These are phyloP conservation scores for Chirona hameri DNA, from an alignment of 2,888 invertebrate species.

Conservation along the genomic window DNA sequence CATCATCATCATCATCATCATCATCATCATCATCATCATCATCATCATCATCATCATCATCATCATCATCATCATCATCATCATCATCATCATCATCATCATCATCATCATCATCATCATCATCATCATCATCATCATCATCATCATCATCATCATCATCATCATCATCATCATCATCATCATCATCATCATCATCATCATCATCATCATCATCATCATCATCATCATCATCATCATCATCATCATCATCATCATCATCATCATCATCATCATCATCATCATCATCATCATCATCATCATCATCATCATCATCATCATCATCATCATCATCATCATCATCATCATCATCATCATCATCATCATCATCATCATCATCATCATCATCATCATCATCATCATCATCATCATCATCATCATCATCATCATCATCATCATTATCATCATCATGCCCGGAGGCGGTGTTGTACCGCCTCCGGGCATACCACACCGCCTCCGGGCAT, in stretches of 20 bases:
- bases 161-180: constrained; percentile 22
- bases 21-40: constrained; percentile 26
- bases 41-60: constrained; percentile 22
- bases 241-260: constrained; percentile 11
- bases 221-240: constrained; percentile 22
- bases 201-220: constrained; percentile 22
- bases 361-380: too few relatives aligned
- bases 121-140: constrained; percentile 22
- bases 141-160: constrained; percentile 22
- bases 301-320: constrained; percentile 8
- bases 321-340: too few relatives aligned
- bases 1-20: constrained; percentile 29
- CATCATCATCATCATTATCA: too few relatives aligned
- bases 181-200: constrained; percentile 22
- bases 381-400: too few relatives aligned
- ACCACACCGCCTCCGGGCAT: too few relatives aligned
- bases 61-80: constrained; percentile 22
- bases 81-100: constrained; percentile 22
- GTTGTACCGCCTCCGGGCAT: too few relatives aligned
- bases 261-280: neutral
- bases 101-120: constrained; percentile 22
- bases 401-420: too few relatives aligned
- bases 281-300: neutral
- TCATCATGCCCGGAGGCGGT: too few relatives aligned
- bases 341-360: too few relatives aligned